Conservation (phyloP, 2,797 vertebrate genomes). For the Moxostoma hubbsi region DNA sequence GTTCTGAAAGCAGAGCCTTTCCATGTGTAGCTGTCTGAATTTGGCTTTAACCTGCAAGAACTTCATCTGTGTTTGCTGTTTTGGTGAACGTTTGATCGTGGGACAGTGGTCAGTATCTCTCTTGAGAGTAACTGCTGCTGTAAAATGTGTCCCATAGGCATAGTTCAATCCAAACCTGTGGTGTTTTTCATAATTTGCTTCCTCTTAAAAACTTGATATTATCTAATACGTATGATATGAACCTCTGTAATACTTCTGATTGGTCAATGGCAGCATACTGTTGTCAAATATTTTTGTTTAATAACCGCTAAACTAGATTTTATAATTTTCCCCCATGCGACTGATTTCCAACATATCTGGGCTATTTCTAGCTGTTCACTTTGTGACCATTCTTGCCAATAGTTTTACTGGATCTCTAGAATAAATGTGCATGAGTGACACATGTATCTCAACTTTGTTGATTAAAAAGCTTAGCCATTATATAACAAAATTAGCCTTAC, state of each 20-base stretch:
- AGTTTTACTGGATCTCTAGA: no score
- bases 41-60: slow-evolving; percentile 6
- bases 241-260: no score
- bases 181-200: slow-evolving; percentile 4
- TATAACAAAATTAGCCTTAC: neutral
- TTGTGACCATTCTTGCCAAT: neutral
- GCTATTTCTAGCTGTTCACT: neutral
- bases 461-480: neutral
- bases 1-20: slow-evolving; percentile 2
- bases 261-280: no score
- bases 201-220: neutral
- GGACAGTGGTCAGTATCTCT: neutral
- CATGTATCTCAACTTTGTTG: neutral
- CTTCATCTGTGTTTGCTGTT: slow-evolving; percentile 5
- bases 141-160: neutral
- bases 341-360: no score
- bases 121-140: slow-evolving; percentile 11
- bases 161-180: slow-evolving; percentile 20
- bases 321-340: no score
- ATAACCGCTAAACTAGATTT: no score
- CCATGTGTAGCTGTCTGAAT: slow-evolving; percentile 20
- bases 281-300: no score
- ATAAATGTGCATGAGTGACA: neutral
- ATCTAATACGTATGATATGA: no score
- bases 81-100: slow-evolving; percentile 5